phyloP scores from a whole-genome alignment of 2,113 vertebrate species.

The Alouatta palliata region DNA sequence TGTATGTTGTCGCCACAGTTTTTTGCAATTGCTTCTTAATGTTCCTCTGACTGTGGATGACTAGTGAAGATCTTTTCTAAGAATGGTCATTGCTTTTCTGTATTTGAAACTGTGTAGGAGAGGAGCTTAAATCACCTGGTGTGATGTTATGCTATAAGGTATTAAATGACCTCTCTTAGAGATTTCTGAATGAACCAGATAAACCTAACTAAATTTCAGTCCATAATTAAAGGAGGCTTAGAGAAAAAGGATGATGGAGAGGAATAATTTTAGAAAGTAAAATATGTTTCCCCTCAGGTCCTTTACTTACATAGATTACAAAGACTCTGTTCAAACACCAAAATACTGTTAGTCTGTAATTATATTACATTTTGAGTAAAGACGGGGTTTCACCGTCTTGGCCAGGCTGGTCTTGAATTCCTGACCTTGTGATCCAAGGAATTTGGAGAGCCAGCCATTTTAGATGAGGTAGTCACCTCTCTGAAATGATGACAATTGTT shows the following conservation, averaged over 20 bases:
- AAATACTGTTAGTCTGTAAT: not conserved
- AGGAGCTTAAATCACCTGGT: not conserved
- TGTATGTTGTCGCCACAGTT: not conserved
- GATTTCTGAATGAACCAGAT: slow-evolving; percentile 19
- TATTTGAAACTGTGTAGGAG: slow-evolving; percentile 31
- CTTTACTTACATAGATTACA: slow-evolving; percentile 10
- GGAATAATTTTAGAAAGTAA: slow-evolving; percentile 29
- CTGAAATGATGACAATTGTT: not conserved
- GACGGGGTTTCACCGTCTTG: too few relatives aligned
- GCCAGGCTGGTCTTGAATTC: too few relatives aligned
- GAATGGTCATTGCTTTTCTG: not conserved
- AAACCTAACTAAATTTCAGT: not conserved
- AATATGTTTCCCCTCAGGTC: not conserved
- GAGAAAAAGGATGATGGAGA: not conserved
- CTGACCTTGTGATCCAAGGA: not conserved
- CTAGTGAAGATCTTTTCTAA: slow-evolving; percentile 26
- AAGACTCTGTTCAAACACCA: not conserved
- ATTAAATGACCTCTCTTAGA: slow-evolving; percentile 11
- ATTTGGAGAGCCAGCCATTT: not conserved
- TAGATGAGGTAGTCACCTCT: not conserved
- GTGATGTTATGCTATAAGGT: not conserved
- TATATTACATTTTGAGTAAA: too few relatives aligned
- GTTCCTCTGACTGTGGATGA: not conserved
- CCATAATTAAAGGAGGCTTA: not conserved
- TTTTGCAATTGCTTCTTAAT: slow-evolving; percentile 37